These are phyloP conservation scores for Lagorchestes hirsutus DNA, from an alignment of 2,797 vertebrate species.

Conservation along the genomic window DNA sequence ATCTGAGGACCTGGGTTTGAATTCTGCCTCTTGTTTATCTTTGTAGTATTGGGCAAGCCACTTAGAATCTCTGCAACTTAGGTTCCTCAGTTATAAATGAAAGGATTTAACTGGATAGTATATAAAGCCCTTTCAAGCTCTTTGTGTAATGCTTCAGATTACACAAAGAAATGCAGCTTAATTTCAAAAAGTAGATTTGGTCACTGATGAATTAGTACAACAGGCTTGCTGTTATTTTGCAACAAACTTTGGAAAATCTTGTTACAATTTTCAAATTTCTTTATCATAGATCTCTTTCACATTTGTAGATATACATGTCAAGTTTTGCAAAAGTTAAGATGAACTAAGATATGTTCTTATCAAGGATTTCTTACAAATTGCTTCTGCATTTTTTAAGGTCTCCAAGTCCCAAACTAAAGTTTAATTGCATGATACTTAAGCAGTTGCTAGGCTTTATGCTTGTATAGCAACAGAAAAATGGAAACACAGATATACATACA, in stretches of 20 bases:
- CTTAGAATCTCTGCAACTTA: not conserved
- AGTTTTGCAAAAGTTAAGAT: not conserved
- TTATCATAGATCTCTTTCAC: not conserved
- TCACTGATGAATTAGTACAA: slow-evolving; percentile 9
- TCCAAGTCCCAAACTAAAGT: not conserved
- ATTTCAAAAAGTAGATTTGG: not conserved
- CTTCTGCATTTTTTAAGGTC: not conserved
- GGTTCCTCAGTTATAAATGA: not conserved
- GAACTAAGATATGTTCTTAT: not conserved
- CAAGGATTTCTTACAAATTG: not conserved
- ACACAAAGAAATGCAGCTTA: not conserved
- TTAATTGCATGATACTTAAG: not conserved
- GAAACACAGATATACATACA: not conserved
- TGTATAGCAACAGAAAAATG: not conserved
- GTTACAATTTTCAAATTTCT: not conserved
- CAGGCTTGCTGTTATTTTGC: not conserved
- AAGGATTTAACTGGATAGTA: not conserved
- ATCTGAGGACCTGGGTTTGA: not conserved
- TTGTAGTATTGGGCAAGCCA: not conserved
- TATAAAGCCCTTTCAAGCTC: not conserved
- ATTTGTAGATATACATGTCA: not conserved
- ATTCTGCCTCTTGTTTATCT: not conserved
- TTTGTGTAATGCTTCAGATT: not conserved
- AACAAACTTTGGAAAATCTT: not conserved
- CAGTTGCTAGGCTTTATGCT: not conserved